phyloP scores from a whole-genome alignment of 2,113 vertebrate species.

The Sinocyclocheilus grahami region DNA sequence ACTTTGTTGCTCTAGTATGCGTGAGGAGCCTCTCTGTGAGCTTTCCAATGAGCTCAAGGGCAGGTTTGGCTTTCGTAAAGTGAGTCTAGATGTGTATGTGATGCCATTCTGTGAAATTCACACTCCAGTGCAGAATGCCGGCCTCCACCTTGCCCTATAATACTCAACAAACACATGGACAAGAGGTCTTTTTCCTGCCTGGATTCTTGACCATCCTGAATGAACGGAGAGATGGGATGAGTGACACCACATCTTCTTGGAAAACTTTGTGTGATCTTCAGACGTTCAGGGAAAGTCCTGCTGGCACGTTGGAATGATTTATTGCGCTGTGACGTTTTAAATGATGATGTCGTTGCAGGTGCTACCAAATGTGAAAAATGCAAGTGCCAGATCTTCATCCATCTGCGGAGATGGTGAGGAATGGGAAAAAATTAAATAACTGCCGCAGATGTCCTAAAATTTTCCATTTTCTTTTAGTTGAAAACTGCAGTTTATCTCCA shows the following conservation, averaged over 20 bases:
- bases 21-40: neutral
- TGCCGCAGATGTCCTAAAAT: neutral
- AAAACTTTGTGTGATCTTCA: neutral
- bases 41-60: too few species aligned
- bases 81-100: neutral
- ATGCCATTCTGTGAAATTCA: conserved; percentile 48
- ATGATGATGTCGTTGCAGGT: conserved; percentile 29
- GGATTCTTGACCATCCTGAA: conserved; percentile 12
- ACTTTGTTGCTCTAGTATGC: neutral
- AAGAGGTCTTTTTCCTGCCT: conserved; percentile 51
- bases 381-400: neutral
- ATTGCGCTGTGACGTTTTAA: neutral
- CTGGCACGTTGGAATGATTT: neutral
- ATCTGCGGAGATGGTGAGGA: neutral
- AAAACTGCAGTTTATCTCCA: neutral
- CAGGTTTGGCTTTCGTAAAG: too few species aligned
- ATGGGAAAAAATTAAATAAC: neutral
- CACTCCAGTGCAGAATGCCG: conserved; percentile 39
- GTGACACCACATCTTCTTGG: neutral
- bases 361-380: neutral
- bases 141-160: neutral
- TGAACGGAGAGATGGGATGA: neutral
- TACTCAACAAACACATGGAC: conserved; percentile 28
- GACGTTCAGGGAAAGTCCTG: neutral
- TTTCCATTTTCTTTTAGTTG: neutral